Conservation (phyloP, 2,888 invertebrate species). For the Agrochola lychnidis region DNA sequence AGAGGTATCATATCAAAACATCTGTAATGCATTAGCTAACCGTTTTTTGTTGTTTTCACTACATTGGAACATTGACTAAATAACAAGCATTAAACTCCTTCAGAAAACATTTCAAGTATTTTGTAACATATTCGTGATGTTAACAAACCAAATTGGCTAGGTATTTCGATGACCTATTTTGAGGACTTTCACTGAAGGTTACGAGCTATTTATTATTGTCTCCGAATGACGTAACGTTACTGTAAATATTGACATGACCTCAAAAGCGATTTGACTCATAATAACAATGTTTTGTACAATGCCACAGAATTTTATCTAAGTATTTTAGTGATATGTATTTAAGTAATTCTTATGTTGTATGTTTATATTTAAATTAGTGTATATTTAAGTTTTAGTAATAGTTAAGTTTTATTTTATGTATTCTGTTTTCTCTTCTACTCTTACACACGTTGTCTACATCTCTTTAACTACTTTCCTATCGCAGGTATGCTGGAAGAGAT, state of each 20-base stretch:
- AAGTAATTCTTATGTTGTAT: too few species aligned
- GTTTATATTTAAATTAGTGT: too few species aligned
- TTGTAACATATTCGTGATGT: not conserved
- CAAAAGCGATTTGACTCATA: constrained; percentile 34
- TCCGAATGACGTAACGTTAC: constrained; percentile 36
- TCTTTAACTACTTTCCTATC: too few species aligned
- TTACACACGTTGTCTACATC: too few species aligned
- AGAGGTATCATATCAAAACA: not conserved
- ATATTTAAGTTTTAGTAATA: too few species aligned
- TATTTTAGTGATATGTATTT: too few species aligned
- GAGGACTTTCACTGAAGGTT: constrained; percentile 57
- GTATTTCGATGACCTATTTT: constrained; percentile 48
- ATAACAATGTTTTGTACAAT: constrained; percentile 34
- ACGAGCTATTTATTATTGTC: constrained; percentile 45
- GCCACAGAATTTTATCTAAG: too few species aligned
- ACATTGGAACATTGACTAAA: not conserved
- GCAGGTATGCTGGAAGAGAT: too few species aligned
- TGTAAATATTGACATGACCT: constrained; percentile 44
- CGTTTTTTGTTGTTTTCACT: not conserved
- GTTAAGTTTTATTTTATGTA: too few species aligned
- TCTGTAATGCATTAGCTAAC: not conserved
- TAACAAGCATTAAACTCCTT: not conserved
- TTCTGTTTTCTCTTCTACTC: too few species aligned
- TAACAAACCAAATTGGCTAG: constrained; percentile 29
- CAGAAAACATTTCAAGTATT: constrained; percentile 2